Base-by-base conservation (phyloP, 2,888 invertebrate species). In the Andrena trimmerana region DNA sequence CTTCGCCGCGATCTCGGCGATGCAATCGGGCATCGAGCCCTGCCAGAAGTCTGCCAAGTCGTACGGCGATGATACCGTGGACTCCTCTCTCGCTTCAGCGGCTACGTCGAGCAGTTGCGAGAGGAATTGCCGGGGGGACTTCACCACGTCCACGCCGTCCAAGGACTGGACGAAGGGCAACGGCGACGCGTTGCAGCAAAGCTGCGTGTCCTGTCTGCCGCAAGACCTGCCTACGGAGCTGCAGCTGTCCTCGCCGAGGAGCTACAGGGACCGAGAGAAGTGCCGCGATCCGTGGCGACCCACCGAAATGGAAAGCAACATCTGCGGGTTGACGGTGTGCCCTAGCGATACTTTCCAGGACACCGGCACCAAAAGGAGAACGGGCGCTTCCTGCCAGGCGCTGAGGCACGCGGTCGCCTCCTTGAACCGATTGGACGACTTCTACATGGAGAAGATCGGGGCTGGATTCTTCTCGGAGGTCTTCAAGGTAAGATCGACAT, bases 391-490 rank as follows among this genome's bases (percentile, higher is more conserved):
- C 3, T 99, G 98, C 94, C 97, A 97, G 90, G 99, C 99, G 59
- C 95, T 99, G 71, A 96, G 97, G 92, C 97, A 98, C 90, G 99
- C 99, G 66, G 98, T 99, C 75, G 97, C 98, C 67, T 97, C 98
- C 60, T 95, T 99, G 72, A 98, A 98, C 93, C 96, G 98, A 62
- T 96, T 98, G 89, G 99, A 99, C 95, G 99, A 99, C 95, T 99
- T 99, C 94, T 96, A 96, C 88, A 96, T 97, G 94, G 98, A 98
- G 94, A 98, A 98, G 95, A 98, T 99, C 92, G 99, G 99, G 66
- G 96, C 97, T 69, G 99, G 99, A 86, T 99, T 99, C 95, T 99
- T 99, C 95, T 99, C 99, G 4, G 98, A 99, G 95, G 99, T 99
- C 84, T 99, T 97, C 95, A 99, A 99, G 97, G 99, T 99, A 95